These are phyloP conservation scores for Lampris megalopsis DNA, from an alignment of 2,113 vertebrate species.

Conservation along the genomic window DNA sequence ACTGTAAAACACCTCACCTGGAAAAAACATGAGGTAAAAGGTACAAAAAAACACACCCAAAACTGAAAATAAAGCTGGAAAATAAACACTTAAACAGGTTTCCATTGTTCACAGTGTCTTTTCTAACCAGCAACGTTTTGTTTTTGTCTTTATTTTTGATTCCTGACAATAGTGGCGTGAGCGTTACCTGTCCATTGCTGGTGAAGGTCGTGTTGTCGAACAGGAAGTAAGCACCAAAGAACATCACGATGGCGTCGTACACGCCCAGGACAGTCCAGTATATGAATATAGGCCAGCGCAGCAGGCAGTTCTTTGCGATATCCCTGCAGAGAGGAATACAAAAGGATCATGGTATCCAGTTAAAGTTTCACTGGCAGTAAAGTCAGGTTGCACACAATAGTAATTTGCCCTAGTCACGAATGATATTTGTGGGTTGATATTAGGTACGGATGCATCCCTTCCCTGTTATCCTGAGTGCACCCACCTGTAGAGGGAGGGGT, in stretches of 20 bases:
- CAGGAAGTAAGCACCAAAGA: constrained; percentile 97
- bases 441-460: not conserved
- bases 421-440: not conserved
- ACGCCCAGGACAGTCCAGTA: constrained; percentile 96
- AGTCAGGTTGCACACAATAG: not conserved
- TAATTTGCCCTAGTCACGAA: not conserved
- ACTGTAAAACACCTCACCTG: no score
- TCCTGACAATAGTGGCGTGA: not conserved
- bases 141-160: no score
- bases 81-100: no score
- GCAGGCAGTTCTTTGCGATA: constrained; percentile 93
- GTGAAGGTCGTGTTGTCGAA: constrained; percentile 94
- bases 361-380: not conserved
- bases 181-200: constrained; percentile 95
- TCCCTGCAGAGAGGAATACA: constrained; percentile 82
- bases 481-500: constrained; percentile 91
- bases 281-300: constrained; percentile 91
- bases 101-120: no score
- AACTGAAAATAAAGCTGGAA: no score
- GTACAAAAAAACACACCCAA: constrained; percentile 8
- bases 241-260: constrained; percentile 94
- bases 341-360: not conserved
- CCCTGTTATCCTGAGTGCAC: no score
- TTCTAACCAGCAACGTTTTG: no score
- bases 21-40: no score